These are phyloP conservation scores for Melopsittacus undulatus DNA, from an alignment of 2,797 vertebrate species.

Conservation along the genomic window DNA sequence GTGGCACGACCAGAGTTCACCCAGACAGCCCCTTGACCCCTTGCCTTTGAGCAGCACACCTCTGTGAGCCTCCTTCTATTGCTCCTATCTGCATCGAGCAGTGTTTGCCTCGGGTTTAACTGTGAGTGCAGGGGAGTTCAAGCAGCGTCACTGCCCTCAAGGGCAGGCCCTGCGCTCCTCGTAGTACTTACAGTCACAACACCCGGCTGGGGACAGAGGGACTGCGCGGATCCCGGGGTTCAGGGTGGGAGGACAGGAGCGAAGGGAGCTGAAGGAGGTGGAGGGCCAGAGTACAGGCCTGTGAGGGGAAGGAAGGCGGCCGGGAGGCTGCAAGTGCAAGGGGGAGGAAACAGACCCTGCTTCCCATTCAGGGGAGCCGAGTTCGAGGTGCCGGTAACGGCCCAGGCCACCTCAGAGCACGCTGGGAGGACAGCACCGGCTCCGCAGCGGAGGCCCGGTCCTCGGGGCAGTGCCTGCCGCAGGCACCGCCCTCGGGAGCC, in stretches of 20 bases:
- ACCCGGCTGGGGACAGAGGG: background rate
- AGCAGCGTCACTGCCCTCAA: fast-evolving
- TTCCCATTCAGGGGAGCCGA: fast-evolving
- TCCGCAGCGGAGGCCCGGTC: background rate
- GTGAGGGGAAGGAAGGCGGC: fast-evolving
- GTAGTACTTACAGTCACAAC: background rate
- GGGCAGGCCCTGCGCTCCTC: background rate
- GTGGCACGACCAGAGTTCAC: fast-evolving
- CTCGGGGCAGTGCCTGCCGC: background rate
- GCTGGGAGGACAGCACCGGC: fast-evolving
- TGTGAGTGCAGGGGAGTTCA: fast-evolving
- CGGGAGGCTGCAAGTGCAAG: fast-evolving
- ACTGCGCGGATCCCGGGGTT: fast-evolving
- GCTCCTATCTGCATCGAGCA: fast-evolving
- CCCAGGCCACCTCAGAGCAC: fast-evolving
- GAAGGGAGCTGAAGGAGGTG: background rate
- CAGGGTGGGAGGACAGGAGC: too few relatives aligned
- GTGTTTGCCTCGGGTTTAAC: fast-evolving
- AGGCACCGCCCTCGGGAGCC: background rate
- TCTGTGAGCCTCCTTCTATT: fast-evolving
- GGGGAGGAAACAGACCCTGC: fast-evolving
- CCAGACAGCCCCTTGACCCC: background rate
- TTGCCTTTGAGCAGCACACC: fast-evolving
- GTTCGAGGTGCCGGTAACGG: fast-evolving
- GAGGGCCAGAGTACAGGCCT: too few relatives aligned